Evolutionary conservation across 1,140 invertebrate genomes (phyloP), one percentile per base, ranked within the genome.

Genomic region (Drosophila pachea): DNA sequence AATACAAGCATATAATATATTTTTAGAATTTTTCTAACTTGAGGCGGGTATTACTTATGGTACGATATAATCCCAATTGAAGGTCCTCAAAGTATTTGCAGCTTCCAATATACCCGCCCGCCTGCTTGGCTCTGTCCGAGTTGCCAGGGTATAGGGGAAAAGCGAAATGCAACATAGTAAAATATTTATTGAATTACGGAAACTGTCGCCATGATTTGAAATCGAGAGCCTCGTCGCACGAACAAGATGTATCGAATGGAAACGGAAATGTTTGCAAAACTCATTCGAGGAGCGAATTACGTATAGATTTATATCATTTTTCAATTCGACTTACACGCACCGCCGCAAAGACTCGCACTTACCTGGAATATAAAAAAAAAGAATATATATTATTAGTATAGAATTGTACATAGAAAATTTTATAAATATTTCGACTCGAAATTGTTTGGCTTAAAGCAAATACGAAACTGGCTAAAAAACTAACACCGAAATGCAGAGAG

Each of bases 161-260:
- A 32, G 32, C 69, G 72, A 83, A 73, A 68, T 76, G 67, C 55
- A 58, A 79, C 65, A 74, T 76, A 79, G 84, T 76, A 70, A 68
- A 83, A 76, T 54, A 79, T 79, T 84, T 78, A 83, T 83, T 78
- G 79, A 69, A 84, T 83, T 84, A 83, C 79, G 79, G 81, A 83
- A 86, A 60, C 79, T 79, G 66, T 66, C 63, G 65, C 40, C 12
- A 54, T 71, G 81, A 84, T 84, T 84, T 75, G 65, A 68, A 60
- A 75, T 73, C 60, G 69, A 79, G 74, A 70, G 55, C 38, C 61
- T 66, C 22, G 22, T 22, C 62, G 48, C 47, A 33, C 52, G 16
- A 35, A 43, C n/a, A 43, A 59, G 60, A 14, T 29, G 50, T 55
- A 55, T 55, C 36, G 7, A 42, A 48, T 71, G 42, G 11, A 47